Conservation (phyloP, 1,140 invertebrate genomes). For the Cecropterus lyciades region DNA sequence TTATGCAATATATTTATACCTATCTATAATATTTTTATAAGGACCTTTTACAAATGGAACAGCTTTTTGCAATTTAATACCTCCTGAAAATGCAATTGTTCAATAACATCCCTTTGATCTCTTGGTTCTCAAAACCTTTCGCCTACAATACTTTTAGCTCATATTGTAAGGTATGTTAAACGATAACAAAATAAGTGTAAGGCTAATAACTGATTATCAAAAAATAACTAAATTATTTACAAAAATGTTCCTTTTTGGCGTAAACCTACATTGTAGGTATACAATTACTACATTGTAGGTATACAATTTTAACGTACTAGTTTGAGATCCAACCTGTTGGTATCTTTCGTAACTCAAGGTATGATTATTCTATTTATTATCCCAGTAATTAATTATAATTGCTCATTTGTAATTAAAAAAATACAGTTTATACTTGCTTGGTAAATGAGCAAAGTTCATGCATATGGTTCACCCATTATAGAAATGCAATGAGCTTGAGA, state of each 20-base stretch:
- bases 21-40: slow-evolving; percentile 70
- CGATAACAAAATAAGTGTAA: slow-evolving; percentile 44
- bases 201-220: slow-evolving; percentile 54
- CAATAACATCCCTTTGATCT: slow-evolving; percentile 56
- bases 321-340: too few relatives aligned
- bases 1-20: slow-evolving; percentile 69
- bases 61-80: slow-evolving; percentile 54
- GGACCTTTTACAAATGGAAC: slow-evolving; percentile 61
- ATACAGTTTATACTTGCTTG: too few relatives aligned
- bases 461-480: too few relatives aligned
- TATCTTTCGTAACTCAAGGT: too few relatives aligned
- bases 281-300: neutral
- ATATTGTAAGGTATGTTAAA: slow-evolving; percentile 48
- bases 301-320: too few relatives aligned
- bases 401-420: too few relatives aligned
- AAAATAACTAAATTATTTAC: slow-evolving; percentile 48
- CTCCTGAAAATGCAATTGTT: slow-evolving; percentile 38
- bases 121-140: slow-evolving; percentile 45
- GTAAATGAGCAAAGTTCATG: too few relatives aligned
- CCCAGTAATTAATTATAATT: too few relatives aligned
- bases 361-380: too few relatives aligned
- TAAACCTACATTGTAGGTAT: too few relatives aligned
- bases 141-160: slow-evolving; percentile 42
- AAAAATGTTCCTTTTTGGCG: neutral
- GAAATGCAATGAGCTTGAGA: too few relatives aligned